Conservation (phyloP, 2,113 vertebrate species). For the Ciconia maguari region DNA sequence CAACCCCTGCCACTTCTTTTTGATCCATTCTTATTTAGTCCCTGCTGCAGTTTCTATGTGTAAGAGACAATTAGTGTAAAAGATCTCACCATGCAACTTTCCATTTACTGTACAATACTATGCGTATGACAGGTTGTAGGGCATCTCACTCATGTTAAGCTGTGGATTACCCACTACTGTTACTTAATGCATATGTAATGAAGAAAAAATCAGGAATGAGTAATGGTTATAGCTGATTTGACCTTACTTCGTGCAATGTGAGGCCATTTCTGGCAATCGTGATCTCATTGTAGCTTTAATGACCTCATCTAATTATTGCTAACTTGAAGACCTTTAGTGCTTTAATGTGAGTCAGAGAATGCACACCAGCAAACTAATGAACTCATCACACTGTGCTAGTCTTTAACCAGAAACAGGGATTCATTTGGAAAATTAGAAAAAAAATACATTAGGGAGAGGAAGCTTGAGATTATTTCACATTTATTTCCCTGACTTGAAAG, state of each 20-base stretch:
- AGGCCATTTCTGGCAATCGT: constrained; percentile 66
- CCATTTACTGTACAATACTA: neutral
- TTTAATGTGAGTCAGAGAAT: constrained; percentile 66
- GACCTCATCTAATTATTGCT: constrained; percentile 77
- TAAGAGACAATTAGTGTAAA: neutral
- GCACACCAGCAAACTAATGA: constrained; percentile 69
- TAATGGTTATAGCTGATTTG: constrained; percentile 71
- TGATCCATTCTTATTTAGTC: neutral
- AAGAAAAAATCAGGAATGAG: constrained; percentile 43
- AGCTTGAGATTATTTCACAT: constrained; percentile 60
- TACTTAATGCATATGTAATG: constrained; percentile 60
- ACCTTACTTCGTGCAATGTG: constrained; percentile 66
- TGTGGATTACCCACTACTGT: neutral
- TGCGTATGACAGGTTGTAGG: neutral
- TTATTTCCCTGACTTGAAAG: constrained; percentile 60
- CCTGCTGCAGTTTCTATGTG: neutral
- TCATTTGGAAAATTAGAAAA: constrained; percentile 69
- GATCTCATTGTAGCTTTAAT: constrained; percentile 77
- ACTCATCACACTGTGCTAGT: constrained; percentile 55
- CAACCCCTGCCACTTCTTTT: neutral
- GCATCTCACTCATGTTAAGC: neutral
- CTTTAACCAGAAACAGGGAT: constrained; percentile 70
- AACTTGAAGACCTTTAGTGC: constrained; percentile 65
- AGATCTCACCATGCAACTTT: neutral
- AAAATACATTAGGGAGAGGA: constrained; percentile 58